These are phyloP conservation scores for Palythoa grandis DNA, from an alignment of 92 coral and sea anemone species.

Conservation along the genomic window DNA sequence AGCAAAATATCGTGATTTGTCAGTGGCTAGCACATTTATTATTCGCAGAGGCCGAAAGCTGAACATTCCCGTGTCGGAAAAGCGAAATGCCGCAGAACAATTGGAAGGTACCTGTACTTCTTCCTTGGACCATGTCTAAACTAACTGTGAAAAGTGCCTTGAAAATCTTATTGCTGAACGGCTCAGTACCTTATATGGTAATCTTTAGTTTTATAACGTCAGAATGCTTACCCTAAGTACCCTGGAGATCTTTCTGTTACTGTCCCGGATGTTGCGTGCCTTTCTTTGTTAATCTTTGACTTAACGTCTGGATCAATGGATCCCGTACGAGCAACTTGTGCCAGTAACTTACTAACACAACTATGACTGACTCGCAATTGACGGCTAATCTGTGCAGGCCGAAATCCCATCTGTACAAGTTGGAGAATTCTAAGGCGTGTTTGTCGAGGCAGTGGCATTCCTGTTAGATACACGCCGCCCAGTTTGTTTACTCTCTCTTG, in stretches of 20 bases:
- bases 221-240: not conserved
- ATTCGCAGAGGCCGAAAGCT: too few relatives aligned
- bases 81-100: too few relatives aligned
- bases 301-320: conserved; percentile 23
- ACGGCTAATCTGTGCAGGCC: conserved; percentile 22
- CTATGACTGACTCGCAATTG: conserved; percentile 20
- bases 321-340: conserved; percentile 9
- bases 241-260: not conserved
- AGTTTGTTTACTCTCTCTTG: conserved; percentile 24
- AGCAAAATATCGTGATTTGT: too few relatives aligned
- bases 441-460: conserved; percentile 12
- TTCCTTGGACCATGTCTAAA: too few relatives aligned
- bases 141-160: too few relatives aligned
- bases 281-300: not conserved
- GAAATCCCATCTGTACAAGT: conserved; percentile 24
- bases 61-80: too few relatives aligned
- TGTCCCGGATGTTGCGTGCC: not conserved
- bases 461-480: conserved; percentile 9
- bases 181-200: too few relatives aligned
- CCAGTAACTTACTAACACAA: conserved; percentile 19
- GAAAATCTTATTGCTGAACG: too few relatives aligned
- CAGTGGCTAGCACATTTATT: too few relatives aligned
- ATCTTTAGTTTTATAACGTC: not conserved
- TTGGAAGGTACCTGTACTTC: too few relatives aligned
- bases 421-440: conserved; percentile 14